Conservation (phyloP, 2,797 vertebrate species). For the Brachymystax lenok region DNA sequence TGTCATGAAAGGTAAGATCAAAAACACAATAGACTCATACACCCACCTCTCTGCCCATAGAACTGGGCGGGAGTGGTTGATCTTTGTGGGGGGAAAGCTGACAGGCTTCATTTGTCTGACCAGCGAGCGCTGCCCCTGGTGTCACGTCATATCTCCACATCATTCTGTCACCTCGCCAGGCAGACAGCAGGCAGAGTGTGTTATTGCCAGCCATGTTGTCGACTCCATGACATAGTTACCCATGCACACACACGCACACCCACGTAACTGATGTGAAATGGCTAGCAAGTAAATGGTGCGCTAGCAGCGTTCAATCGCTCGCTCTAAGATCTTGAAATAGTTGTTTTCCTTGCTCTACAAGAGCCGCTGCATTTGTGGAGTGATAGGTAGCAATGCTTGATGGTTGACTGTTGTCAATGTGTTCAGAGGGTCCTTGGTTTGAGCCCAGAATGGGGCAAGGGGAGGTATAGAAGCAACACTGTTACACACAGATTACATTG, state of each 20-base stretch:
- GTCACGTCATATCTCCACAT: constrained; percentile 39
- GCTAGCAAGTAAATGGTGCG: too few relatives aligned
- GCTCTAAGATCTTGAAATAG: too few relatives aligned
- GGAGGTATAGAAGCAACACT: too few relatives aligned
- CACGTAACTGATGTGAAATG: not conserved
- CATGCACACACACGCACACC: not conserved
- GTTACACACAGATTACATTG: not conserved
- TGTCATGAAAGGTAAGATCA: constrained; percentile 70
- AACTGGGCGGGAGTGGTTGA: constrained; percentile 23
- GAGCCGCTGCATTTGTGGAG: too few relatives aligned
- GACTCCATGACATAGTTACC: not conserved
- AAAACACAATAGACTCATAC: constrained; percentile 58
- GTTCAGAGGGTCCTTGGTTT: too few relatives aligned
- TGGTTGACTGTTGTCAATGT: too few relatives aligned
- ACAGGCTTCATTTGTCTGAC: constrained; percentile 64
- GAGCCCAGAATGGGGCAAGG: too few relatives aligned
- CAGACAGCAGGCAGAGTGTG: constrained; percentile 1
- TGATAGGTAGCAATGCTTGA: too few relatives aligned
- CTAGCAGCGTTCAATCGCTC: too few relatives aligned
- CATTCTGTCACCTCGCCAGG: constrained; percentile 36
- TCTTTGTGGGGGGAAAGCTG: constrained; percentile 48
- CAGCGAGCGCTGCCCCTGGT: constrained; percentile 41
- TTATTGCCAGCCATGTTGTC: not conserved
- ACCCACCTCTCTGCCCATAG: constrained; percentile 25
- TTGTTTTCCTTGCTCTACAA: too few relatives aligned